These are phyloP conservation scores for Artibeus jamaicensis DNA, from an alignment of 2,797 vertebrate species.

Conservation along the genomic window DNA sequence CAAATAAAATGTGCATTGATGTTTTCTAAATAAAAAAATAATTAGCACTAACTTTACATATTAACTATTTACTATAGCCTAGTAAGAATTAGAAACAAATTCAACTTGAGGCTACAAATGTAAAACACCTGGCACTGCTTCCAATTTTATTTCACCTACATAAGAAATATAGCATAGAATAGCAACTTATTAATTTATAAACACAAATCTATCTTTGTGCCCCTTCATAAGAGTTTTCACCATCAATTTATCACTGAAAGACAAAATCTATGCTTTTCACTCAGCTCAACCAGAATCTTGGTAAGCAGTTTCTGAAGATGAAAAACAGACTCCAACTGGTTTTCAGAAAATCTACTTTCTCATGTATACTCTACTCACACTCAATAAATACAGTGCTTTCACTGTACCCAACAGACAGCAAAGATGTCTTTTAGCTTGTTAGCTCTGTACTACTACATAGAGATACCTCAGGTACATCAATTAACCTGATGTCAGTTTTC, in stretches of 20 bases:
- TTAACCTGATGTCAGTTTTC: constrained; percentile 57
- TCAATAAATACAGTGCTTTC: constrained; percentile 66
- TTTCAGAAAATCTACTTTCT: constrained; percentile 70
- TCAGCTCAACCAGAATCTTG: constrained; percentile 62
- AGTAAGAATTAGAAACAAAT: constrained; percentile 3
- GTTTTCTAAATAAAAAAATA: constrained; percentile 42
- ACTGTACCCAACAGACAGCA: constrained; percentile 56
- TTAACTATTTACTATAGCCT: not conserved
- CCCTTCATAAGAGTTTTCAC: constrained; percentile 38
- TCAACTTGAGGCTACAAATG: constrained; percentile 51
- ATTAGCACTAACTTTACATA: not conserved
- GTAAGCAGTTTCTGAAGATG: constrained; percentile 56
- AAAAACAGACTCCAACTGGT: constrained; percentile 63
- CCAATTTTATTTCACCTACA: constrained; percentile 69
- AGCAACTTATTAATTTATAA: constrained; percentile 58
- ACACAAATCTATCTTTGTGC: constrained; percentile 65
- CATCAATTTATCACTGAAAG: constrained; percentile 68
- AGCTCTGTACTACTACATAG: constrained; percentile 13
- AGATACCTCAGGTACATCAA: constrained; percentile 63
- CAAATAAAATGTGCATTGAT: not conserved
- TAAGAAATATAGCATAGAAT: constrained; percentile 61
- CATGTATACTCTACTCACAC: constrained; percentile 60
- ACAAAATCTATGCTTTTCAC: constrained; percentile 66
- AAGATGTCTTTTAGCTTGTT: constrained; percentile 62
- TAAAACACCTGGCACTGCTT: constrained; percentile 24